Percentiles rank a stretch among this genome's conserved stretches.
phyloP scores from a whole-genome alignment of 2,113 vertebrate genomes.

The Tretioscincus oriximinensis region DNA sequence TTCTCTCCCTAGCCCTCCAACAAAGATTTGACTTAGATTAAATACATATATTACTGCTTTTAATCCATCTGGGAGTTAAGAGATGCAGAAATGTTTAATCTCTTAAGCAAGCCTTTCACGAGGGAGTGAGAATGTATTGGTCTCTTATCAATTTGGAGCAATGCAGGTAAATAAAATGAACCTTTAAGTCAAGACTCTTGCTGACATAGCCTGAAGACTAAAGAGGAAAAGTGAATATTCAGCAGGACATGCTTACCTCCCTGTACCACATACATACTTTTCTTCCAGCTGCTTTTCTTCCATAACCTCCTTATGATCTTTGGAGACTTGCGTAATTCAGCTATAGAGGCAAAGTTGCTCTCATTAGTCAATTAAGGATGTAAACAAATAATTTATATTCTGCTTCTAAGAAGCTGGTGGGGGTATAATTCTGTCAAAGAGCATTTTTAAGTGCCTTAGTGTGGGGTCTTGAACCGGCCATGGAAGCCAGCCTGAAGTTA shows the following conservation, averaged over 20 bases:
- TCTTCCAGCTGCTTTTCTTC: constrained; percentile 49
- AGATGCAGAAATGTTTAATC: constrained; percentile 36
- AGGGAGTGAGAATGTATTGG: constrained; percentile 44
- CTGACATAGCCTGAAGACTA: constrained; percentile 50
- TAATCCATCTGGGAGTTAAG: constrained; percentile 22
- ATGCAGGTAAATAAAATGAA: constrained; percentile 54
- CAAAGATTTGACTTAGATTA: constrained; percentile 9
- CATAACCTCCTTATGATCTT: constrained; percentile 60
- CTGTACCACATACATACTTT: background rate
- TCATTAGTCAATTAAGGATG: constrained; percentile 10
- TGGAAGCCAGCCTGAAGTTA: background rate
- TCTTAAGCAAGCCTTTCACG: constrained; percentile 38
- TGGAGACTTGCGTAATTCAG: constrained; percentile 51
- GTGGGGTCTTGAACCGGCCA: background rate
- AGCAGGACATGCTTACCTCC: constrained; percentile 32
- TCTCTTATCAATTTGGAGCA: constrained; percentile 44
- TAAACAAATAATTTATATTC: background rate
- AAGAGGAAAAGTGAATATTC: constrained; percentile 63
- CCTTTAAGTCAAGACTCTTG: constrained; percentile 64
- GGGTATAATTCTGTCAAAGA: background rate
- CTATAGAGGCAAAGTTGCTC: constrained; percentile 48
- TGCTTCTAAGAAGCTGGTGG: background rate
- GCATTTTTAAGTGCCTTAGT: background rate
- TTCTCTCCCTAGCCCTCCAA: constrained; percentile 23
- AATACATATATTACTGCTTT: background rate